A percentile compares a stretch with the other conserved stretches of the same genome.
These are phyloP conservation scores for Caenorhabditis sp. DNA, from an alignment of 2,888 invertebrate genomes.

Conservation along the genomic window DNA sequence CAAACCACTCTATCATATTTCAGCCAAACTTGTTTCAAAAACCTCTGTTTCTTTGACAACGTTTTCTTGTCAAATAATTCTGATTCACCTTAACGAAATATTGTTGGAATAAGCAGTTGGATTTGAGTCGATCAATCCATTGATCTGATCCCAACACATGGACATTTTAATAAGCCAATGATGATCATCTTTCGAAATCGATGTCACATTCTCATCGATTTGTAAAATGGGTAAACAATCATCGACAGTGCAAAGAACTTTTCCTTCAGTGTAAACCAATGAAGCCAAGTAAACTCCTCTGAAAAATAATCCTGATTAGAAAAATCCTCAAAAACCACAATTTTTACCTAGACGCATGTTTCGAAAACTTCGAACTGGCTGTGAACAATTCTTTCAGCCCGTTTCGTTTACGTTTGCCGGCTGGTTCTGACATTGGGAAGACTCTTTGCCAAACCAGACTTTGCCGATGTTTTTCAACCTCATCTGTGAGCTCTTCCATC, in stretches of 20 bases:
- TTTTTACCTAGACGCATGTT: slow-evolving; percentile 78
- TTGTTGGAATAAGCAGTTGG: slow-evolving; percentile 53
- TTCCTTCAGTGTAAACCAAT: slow-evolving; percentile 92
- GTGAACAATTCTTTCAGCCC: slow-evolving; percentile 90
- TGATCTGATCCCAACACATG: slow-evolving; percentile 84
- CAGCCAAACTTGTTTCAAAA: no score
- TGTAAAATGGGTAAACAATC: slow-evolving; percentile 90
- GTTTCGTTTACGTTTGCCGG: slow-evolving; percentile 53
- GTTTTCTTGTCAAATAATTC: background rate
- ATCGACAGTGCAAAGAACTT: slow-evolving; percentile 92
- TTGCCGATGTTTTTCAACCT: slow-evolving; percentile 60
- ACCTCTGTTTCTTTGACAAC: background rate
- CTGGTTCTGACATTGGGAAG: slow-evolving; percentile 50
- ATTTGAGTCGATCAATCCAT: slow-evolving; percentile 45
- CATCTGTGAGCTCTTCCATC: slow-evolving; percentile 51
- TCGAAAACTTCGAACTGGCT: slow-evolving; percentile 94
- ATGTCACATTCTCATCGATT: slow-evolving; percentile 51
- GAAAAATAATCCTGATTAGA: no score
- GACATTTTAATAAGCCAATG: slow-evolving; percentile 98
- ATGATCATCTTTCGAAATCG: slow-evolving; percentile 77
- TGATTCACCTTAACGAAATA: slow-evolving; percentile 41
- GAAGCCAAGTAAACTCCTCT: slow-evolving; percentile 88
- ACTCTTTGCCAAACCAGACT: slow-evolving; percentile 65
- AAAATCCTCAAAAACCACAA: no score
- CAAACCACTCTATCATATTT: no score